A percentile compares a stretch with the other conserved stretches of the same genome.
Evolutionary conservation across 1,140 invertebrate genomes (phyloP).

Genomic region (Lucilia cuprina): DNA sequence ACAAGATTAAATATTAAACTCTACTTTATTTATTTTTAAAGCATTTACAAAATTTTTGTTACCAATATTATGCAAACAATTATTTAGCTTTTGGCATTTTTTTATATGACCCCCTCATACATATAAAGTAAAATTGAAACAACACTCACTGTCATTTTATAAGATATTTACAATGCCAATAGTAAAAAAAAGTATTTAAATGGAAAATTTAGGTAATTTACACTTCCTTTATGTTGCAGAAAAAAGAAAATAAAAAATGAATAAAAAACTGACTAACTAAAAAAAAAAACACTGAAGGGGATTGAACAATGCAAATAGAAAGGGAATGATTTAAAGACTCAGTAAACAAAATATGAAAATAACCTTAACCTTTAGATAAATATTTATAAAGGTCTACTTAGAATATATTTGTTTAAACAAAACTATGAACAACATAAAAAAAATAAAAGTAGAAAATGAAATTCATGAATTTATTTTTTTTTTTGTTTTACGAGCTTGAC

Average conservation of each 20-base stretch:
- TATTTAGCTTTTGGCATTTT: conserved; percentile 13
- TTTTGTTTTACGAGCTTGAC: not conserved
- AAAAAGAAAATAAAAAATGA: not conserved
- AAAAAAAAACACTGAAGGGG: not conserved
- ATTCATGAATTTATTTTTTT: not conserved
- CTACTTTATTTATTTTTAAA: too few relatives aligned
- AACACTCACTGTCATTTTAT: not conserved
- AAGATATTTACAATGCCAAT: not conserved
- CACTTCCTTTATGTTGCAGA: not conserved
- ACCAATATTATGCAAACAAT: conserved; percentile 18
- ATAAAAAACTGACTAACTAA: not conserved
- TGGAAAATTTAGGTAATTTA: conserved; percentile 4
- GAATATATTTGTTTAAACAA: not conserved
- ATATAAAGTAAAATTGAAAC: not conserved
- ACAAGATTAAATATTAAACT: too few relatives aligned
- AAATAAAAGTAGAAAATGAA: not conserved
- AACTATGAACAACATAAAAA: not conserved
- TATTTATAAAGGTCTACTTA: conserved; percentile 18
- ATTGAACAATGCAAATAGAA: not conserved
- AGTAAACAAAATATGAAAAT: conserved; percentile 10
- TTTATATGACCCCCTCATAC: not conserved
- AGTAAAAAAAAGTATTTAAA: not conserved
- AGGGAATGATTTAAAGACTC: not conserved
- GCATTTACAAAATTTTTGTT: not conserved
- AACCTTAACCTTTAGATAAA: conserved; percentile 27